Evolutionary conservation across 2,888 invertebrate species (phyloP).

Genomic region (Conomelus anceps): DNA sequence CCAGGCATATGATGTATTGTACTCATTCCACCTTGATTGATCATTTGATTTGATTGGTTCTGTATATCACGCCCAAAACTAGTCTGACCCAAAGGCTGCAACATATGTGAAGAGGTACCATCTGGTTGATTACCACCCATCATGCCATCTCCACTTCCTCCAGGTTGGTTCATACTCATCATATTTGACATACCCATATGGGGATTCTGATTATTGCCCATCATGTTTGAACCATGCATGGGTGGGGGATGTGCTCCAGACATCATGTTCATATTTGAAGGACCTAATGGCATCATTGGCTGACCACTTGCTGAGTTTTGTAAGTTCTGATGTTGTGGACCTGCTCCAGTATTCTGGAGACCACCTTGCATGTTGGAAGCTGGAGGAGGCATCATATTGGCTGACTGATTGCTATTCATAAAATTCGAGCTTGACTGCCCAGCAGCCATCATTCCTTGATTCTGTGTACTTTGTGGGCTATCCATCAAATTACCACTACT

Average conservation of each 20-base stretch:
- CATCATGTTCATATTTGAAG: not conserved
- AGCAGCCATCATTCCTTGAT: slow-evolving; percentile 20
- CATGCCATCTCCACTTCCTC: not conserved
- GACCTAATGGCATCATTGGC: not conserved
- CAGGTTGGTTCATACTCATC: not conserved
- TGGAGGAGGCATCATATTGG: not conserved
- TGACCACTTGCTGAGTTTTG: not conserved
- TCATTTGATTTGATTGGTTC: no score
- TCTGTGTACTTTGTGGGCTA: not conserved
- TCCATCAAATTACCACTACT: no score
- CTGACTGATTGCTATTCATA: not conserved
- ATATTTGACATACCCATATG: not conserved
- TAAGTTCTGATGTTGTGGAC: not conserved
- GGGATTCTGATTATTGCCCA: not conserved
- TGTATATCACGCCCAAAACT: no score
- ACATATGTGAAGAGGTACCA: not conserved
- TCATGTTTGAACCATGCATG: not conserved
- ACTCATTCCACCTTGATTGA: not conserved
- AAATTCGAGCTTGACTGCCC: slow-evolving; percentile 5
- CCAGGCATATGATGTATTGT: not conserved
- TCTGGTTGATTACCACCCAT: not conserved
- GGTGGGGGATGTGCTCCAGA: not conserved
- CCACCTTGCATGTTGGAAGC: not conserved
- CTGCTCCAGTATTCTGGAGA: no score
- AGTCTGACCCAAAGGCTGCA: slow-evolving; percentile 8